Evolutionary conservation across 2,888 invertebrate species (phyloP), one percentile per base, ranked within the genome.

Genomic region (Acanthococcus lagerstroemiae): DNA sequence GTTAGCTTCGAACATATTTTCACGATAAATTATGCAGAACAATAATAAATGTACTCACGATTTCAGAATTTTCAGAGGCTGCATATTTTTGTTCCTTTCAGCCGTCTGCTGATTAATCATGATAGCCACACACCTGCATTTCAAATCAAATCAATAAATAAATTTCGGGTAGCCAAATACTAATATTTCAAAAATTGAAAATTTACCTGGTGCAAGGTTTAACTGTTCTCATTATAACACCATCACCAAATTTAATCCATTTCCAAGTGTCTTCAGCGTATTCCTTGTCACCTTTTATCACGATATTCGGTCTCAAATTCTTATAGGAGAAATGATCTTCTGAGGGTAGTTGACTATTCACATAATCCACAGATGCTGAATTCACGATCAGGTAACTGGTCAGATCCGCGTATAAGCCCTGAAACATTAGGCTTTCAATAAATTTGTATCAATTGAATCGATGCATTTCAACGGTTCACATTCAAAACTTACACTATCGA

Each of bases 241-340:
- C 77, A 27, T 78, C 75, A 5, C 86, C 86, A 63, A 88, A 84
- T 74, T 82, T 84, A 4, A 88, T 74, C 78, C 83, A 88, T 65
- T 82, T 80, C 86, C 87, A 88, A 5, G 77, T 75, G 71, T 88
- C 88, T 75, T 88, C 87, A 2, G 81, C 84, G 71, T 80, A 84
- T 0, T 85, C 75, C 54, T 76, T 71, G 1, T 80, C 78, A 0
- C 82, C 82, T 66, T 80, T 78, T 2, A 88, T 75, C 5, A 86
- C 78, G 71, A 89, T 86, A 75, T 86, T 88, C 0, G 84, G 83
- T 52, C 88, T 79, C 74, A 88, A 88, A 69, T 82, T 79, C 9
- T 78, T 25, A 24, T 45, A 25, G 4, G 5, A 12, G 4, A 45
- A 55, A 27, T 45, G 17, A 19, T 63, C 63, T 25, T 63, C 63